A percentile compares a stretch with the other conserved stretches of the same genome.
These are phyloP conservation scores for Mycteria americana DNA, from an alignment of 2,797 vertebrate species.

Conservation along the genomic window DNA sequence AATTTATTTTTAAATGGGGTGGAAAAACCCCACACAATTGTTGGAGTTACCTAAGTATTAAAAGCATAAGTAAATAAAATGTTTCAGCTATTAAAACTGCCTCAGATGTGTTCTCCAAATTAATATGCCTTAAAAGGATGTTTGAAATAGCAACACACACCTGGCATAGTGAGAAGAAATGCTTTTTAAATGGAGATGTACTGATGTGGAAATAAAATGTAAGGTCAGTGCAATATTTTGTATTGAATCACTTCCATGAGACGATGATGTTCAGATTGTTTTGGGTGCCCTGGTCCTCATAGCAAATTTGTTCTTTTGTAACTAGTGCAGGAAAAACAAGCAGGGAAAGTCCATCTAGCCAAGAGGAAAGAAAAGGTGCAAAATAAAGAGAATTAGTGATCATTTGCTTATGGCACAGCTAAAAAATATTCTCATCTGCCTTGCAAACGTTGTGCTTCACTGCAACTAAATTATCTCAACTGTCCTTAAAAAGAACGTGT, in stretches of 20 bases:
- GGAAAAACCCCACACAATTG: neutral
- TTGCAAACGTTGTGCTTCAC: neutral
- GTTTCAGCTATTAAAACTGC: neutral
- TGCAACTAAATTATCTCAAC: neutral
- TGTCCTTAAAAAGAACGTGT: rapidly evolving
- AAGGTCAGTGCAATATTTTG: neutral
- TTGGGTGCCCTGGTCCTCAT: neutral
- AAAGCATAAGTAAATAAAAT: neutral
- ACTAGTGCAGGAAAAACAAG: neutral
- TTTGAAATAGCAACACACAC: neutral
- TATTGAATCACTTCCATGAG: neutral
- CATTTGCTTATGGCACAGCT: neutral
- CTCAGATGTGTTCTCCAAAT: neutral
- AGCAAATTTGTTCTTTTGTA: neutral
- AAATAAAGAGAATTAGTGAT: neutral
- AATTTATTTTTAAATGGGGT: constrained; percentile 6
- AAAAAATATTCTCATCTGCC: neutral
- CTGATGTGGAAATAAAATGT: neutral
- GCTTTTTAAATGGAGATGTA: neutral
- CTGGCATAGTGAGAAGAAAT: neutral
- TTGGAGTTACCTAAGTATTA: neutral
- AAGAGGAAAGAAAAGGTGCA: neutral
- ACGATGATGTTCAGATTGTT: neutral
- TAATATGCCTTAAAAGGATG: neutral
- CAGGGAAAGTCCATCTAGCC: neutral